Conservation (phyloP, 2,797 vertebrate species). For the Syngnathus rostellatus region DNA sequence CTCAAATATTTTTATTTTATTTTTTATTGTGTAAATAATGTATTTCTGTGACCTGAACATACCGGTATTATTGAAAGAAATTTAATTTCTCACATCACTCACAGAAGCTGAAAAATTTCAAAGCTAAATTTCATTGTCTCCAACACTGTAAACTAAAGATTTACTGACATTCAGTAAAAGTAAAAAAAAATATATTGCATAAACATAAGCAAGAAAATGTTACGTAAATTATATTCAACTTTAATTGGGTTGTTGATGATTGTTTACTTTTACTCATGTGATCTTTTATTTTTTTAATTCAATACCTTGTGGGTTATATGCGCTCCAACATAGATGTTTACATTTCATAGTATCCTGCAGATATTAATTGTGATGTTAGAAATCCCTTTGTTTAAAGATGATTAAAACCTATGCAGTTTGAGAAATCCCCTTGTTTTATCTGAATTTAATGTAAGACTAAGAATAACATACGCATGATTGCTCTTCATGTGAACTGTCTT, state of each 20-base stretch:
- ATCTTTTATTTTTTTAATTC: not conserved
- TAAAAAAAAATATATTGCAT: not conserved
- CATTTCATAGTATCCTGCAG: constrained; percentile 32
- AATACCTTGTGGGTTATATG: constrained; percentile 24
- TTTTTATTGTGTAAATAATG: not conserved
- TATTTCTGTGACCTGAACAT: not conserved
- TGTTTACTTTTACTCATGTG: constrained; percentile 1
- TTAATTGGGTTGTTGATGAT: constrained; percentile 17
- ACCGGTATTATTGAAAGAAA: not conserved
- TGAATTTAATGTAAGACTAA: not conserved
- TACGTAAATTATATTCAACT: constrained; percentile 4
- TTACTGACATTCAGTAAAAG: constrained; percentile 1
- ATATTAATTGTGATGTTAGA: constrained; percentile 11
- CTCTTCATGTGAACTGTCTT: constrained; percentile 23
- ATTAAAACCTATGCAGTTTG: not conserved
- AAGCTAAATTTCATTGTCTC: not conserved
- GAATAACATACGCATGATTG: not conserved
- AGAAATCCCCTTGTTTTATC: not conserved
- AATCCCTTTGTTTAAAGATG: not conserved
- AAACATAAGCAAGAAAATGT: constrained; percentile 15
- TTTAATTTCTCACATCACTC: not conserved
- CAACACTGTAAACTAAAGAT: not conserved
- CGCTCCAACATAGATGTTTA: constrained; percentile 38
- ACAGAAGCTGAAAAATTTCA: not conserved
- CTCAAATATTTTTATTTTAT: not conserved